Evolutionary conservation across 2,797 vertebrate genomes (phyloP).

Genomic region (Aplochiton taeniatus): DNA sequence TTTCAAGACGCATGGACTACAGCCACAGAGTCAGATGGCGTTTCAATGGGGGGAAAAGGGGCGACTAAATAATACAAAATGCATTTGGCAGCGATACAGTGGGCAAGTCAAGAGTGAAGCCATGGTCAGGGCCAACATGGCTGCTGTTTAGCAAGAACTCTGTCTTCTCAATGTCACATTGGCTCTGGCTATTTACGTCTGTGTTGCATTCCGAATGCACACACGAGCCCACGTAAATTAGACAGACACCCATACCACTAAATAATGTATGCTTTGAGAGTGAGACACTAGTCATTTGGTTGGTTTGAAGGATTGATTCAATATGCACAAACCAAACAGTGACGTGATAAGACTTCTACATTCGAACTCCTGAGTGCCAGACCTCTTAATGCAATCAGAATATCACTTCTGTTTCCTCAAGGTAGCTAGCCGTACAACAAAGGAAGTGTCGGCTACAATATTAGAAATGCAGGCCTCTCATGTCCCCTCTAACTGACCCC

Average conservation of each 20-base stretch:
- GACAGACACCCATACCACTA: background rate
- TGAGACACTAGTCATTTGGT: too few species aligned
- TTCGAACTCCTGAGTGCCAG: background rate
- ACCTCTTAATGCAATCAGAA: background rate
- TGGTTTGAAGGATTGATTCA: background rate
- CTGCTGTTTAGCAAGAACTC: slow-evolving; percentile 53
- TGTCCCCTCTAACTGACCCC: background rate
- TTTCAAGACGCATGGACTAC: slow-evolving; percentile 34
- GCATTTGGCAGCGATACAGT: slow-evolving; percentile 36
- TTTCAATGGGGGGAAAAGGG: slow-evolving; percentile 24
- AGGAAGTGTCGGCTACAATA: background rate
- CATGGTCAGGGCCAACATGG: slow-evolving; percentile 46
- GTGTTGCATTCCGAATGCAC: slow-evolving; percentile 24
- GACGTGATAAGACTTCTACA: slow-evolving; percentile 27
- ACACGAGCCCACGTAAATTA: background rate
- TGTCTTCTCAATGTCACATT: slow-evolving; percentile 26
- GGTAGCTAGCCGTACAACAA: background rate
- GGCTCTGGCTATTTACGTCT: slow-evolving; percentile 32
- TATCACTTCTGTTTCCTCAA: background rate
- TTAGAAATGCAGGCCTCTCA: background rate
- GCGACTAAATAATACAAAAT: slow-evolving; percentile 39
- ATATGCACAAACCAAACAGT: slow-evolving; percentile 5
- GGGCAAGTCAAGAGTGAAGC: slow-evolving; percentile 36
- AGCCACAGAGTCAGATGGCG: slow-evolving; percentile 24
- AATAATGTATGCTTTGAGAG: background rate